Evolutionary conservation across 2,888 invertebrate genomes (phyloP).

Genomic region (Thereva unica): DNA sequence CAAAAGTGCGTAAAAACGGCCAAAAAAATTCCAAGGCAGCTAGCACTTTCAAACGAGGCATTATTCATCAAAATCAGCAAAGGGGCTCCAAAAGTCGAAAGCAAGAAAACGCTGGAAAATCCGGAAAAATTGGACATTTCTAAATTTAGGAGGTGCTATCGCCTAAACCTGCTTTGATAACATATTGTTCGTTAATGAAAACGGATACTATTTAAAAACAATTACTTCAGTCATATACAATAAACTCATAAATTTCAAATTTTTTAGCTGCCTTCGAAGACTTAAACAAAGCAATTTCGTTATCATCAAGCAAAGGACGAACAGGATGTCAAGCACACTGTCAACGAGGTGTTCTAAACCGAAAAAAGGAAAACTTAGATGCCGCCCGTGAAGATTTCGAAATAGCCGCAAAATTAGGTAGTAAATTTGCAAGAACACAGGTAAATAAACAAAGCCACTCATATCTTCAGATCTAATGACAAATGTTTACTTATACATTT

Average conservation of each 20-base stretch:
- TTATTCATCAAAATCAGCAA: no score
- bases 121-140: no score
- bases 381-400: constrained; percentile 76
- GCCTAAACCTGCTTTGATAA: no score
- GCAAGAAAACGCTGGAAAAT: no score
- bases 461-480: no score
- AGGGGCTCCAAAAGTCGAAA: no score
- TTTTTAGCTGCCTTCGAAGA: constrained; percentile 72
- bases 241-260: not conserved
- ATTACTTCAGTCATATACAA: not conserved
- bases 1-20: no score
- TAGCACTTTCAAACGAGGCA: no score
- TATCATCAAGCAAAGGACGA: constrained; percentile 65
- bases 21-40: no score
- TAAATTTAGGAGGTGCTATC: no score
- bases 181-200: no score
- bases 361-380: constrained; percentile 69
- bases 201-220: no score
- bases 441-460: constrained; percentile 53
- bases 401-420: constrained; percentile 79
- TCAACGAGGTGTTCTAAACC: constrained; percentile 79
- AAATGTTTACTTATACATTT: constrained; percentile 9
- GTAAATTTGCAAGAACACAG: constrained; percentile 84
- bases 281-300: constrained; percentile 71
- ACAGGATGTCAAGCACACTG: constrained; percentile 78